phyloP scores from a whole-genome alignment of 2,797 vertebrate species.

The Staurois parvus region DNA sequence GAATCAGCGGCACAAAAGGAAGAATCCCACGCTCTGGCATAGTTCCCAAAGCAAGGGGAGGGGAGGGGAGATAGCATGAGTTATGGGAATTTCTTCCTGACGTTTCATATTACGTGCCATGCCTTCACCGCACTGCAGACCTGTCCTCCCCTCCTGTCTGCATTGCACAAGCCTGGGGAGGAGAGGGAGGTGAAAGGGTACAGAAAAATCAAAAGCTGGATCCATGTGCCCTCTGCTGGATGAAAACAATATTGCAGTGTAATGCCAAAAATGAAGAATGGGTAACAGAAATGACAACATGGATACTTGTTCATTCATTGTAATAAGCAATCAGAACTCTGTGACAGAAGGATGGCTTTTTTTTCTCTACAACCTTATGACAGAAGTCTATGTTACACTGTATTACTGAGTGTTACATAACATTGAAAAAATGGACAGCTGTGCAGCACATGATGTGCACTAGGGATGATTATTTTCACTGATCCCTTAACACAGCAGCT shows the following conservation, averaged over 20 bases:
- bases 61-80: slow-evolving; percentile 3
- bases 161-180: slow-evolving; percentile 51
- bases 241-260: not conserved
- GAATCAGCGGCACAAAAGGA: slow-evolving; percentile 51
- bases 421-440: not conserved
- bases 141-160: slow-evolving; percentile 44
- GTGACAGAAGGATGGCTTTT: no score
- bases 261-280: not conserved
- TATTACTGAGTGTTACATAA: not conserved
- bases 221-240: slow-evolving; percentile 53
- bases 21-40: slow-evolving; percentile 35
- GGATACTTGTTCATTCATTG: not conserved
- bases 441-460: not conserved
- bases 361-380: no score
- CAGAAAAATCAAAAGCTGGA: not conserved
- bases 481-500: not conserved
- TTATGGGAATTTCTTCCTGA: slow-evolving; percentile 39
- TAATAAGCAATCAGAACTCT: no score
- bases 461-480: not conserved
- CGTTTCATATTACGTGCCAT: slow-evolving; percentile 19
- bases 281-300: not conserved
- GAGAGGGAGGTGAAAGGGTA: slow-evolving; percentile 39
- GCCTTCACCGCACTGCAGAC: slow-evolving; percentile 56
- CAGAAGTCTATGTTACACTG: not conserved
- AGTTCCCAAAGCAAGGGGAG: slow-evolving; percentile 5